Base-by-base conservation (phyloP, 2,113 vertebrate species). In the Dendropsophus ebraccatus region DNA sequence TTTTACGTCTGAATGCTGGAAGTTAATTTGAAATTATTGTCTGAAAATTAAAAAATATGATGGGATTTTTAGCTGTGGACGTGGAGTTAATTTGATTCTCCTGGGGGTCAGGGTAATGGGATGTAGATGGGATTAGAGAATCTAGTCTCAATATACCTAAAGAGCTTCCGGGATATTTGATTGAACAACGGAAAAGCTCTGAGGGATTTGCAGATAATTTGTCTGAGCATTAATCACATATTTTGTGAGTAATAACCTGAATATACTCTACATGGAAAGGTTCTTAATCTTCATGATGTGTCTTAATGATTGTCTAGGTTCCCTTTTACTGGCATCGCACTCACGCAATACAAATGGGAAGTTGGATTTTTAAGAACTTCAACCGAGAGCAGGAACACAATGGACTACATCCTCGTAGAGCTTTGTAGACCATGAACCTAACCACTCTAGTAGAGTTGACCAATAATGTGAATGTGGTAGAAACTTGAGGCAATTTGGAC, bases 1-100 rank as follows among this genome's bases (percentile, higher is more conserved):
- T 87, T 90, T n/a, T 58, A 85, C 14, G 54, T 90, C 89, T 90
- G 56, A 77, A 76, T 87, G 84, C 85, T 88, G 90, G 12, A 37
- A 87, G 50, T 70, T 88, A 30, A 88, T 90, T 90, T 89, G 25
- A n/a, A 47, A 87, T 45, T 89, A 86, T 89, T 87, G 89, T 88
- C 91, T 92, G 80, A 14, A 69, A 32, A 56, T 54, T 41, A 37
- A 37, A n/a, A 47, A 58, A 35, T 58, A 21, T 2, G 30, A 58
- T 58, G 30, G 30, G 52, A 70, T 70, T 14, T 79, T 54, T 58
- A 58, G 32, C 52, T 30, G 3, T 11, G 52, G 76, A 79, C 41
- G 21, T 78, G 76, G 76, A 35, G 52, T 12, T 58, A 23, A 58
- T 58, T 35, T 58, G 25, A 6, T 69, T 17, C 67, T 41, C 67